Evolutionary conservation across 2,113 vertebrate species (phyloP), one percentile per base, ranked within the genome.

Genomic region (Colinus virginianus): DNA sequence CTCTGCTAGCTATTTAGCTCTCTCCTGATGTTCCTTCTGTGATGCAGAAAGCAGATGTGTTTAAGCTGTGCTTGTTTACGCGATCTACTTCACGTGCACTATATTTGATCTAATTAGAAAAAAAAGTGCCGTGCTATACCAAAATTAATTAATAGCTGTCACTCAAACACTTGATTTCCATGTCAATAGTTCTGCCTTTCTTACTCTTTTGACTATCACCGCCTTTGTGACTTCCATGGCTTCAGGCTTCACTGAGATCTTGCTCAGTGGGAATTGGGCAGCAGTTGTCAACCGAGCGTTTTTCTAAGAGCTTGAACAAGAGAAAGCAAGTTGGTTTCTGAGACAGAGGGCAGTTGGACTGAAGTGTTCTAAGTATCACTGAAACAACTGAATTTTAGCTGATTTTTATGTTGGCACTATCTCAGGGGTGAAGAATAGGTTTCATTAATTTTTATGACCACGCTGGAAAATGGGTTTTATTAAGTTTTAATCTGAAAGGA

Each of bases 161-260:
- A 46, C 23, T 83, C 45, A 76, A 51, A 43, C 11, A 15, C 68
- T 49, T 36, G 74, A 46, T 71, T 55, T 25, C 16, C 4, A 3
- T 12, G 23, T 36, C 62, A n/a, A 13, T 64, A 43, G 21, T 67
- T 75, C 56, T 71, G 61, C 72, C 17, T 3, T 11, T 30, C 64
- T 49, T n/a, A 12, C 30, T 69, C 17, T 8, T 30, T 13, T 22
- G 20, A 5, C 34, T 23, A 40, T 43, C 16, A 34, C 82, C 67
- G 46, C 51, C 46, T 23, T 63, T 18, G 10, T 2, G 46, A 9
- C 21, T 75, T 36, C 20, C 4, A 0, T 19, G 34, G 51, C 64
- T 32, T 84, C 13, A 4, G 21, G 53, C 23, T 43, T 69, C 67
- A 43, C 0, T 0, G 3, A 36, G 59, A 17, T 69, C 11, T 21